Conservation (phyloP, 2,888 invertebrate genomes). For the Nematopogon swammerdamellus region DNA sequence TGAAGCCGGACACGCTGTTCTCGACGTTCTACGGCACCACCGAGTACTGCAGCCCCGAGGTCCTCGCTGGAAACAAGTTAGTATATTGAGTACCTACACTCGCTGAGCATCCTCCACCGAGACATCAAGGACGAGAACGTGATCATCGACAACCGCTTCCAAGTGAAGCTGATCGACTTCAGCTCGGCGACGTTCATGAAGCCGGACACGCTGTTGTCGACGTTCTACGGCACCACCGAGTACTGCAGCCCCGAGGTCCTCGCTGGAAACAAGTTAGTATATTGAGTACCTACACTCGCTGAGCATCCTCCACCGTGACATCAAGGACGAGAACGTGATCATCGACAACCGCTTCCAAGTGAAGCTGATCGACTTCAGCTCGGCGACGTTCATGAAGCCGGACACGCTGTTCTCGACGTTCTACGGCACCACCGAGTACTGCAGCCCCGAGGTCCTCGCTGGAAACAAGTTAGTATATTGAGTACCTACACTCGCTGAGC, state of each 20-base stretch:
- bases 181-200: constrained; percentile 71
- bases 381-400: constrained; percentile 64
- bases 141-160: constrained; percentile 68
- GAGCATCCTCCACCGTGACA: constrained; percentile 68
- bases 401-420: constrained; percentile 67
- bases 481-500: constrained; percentile 49
- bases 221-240: constrained; percentile 75
- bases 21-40: constrained; percentile 75
- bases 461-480: too few species aligned
- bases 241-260: constrained; percentile 75
- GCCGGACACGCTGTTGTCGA: constrained; percentile 62
- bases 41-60: constrained; percentile 75
- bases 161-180: constrained; percentile 73
- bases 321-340: constrained; percentile 75
- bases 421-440: constrained; percentile 76
- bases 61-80: constrained; percentile 66
- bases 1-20: constrained; percentile 61
- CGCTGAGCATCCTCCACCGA: constrained; percentile 63
- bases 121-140: constrained; percentile 78
- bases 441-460: constrained; percentile 70
- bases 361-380: constrained; percentile 77
- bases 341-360: constrained; percentile 68
- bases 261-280: constrained; percentile 65
- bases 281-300: too few species aligned
- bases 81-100: too few species aligned